Evolutionary conservation across 2,113 vertebrate genomes (phyloP).

Genomic region (Ctenomys sociabilis): DNA sequence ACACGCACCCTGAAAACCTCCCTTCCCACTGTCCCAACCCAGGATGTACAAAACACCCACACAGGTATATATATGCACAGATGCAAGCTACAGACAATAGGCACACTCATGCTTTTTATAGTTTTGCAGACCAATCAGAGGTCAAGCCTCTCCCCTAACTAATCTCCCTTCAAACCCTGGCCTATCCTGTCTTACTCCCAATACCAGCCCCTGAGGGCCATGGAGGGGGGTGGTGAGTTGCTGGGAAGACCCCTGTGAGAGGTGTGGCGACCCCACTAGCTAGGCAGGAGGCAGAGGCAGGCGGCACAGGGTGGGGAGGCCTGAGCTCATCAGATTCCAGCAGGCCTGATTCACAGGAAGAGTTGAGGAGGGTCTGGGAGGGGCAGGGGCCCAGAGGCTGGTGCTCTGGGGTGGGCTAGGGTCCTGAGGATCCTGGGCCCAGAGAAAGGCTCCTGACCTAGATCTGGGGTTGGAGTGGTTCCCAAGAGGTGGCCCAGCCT

Average conservation of each 20-base stretch:
- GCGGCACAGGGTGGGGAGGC: constrained; percentile 67
- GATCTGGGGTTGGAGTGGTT: background rate
- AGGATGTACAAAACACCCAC: background rate
- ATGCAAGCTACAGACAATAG: background rate
- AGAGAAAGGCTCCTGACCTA: background rate
- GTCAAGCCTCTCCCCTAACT: background rate
- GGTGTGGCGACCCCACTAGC: constrained; percentile 21
- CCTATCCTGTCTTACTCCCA: background rate
- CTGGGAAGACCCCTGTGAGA: constrained; percentile 44
- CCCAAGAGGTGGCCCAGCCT: background rate
- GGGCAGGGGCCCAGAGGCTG: background rate
- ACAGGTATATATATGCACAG: background rate
- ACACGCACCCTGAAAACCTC: background rate
- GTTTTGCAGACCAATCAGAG: background rate
- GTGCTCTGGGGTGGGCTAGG: constrained; percentile 26
- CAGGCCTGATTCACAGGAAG: constrained; percentile 70
- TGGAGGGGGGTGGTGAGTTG: background rate
- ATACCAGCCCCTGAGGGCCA: background rate
- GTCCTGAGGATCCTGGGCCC: background rate
- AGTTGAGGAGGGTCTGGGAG: constrained; percentile 16
- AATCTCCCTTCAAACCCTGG: background rate
- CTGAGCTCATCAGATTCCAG: constrained; percentile 83
- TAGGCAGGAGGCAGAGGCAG: constrained; percentile 60
- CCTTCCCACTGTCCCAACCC: background rate
- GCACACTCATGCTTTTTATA: background rate